Conservation (phyloP, 2,888 invertebrate genomes). For the Odontocolon sp. region DNA sequence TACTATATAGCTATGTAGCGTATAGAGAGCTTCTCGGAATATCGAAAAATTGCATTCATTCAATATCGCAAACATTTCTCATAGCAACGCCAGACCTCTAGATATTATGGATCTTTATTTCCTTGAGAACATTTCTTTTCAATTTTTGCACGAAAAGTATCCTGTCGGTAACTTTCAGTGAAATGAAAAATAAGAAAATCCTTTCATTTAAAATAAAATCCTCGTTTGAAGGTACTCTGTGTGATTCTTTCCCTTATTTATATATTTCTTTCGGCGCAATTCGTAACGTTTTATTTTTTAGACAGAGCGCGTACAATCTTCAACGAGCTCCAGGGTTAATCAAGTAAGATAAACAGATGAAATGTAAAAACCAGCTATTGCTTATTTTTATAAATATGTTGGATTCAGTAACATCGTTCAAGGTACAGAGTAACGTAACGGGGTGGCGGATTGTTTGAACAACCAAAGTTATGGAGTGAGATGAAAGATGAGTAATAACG, state of each 20-base stretch:
- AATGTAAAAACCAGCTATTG: neutral
- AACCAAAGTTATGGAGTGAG: constrained; percentile 25
- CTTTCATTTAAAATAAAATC: constrained; percentile 6
- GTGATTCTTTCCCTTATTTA: neutral
- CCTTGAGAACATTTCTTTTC: neutral
- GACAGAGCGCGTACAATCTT: constrained; percentile 40
- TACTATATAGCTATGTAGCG: neutral
- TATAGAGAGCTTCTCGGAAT: neutral
- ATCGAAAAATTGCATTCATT: neutral
- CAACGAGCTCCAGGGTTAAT: constrained; percentile 61
- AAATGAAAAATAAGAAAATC: too few species aligned
- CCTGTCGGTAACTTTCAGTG: too few species aligned
- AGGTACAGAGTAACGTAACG: neutral
- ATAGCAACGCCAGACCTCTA: neutral
- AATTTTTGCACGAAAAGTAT: too few species aligned
- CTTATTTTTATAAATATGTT: constrained; percentile 9
- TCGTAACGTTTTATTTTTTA: constrained; percentile 27
- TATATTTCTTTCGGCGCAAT: neutral
- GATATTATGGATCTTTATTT: neutral
- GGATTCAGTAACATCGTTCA: neutral
- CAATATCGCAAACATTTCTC: neutral
- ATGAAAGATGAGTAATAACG: constrained; percentile 59
- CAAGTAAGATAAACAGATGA: constrained; percentile 64
- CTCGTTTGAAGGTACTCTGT: neutral
- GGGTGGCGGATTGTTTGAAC: constrained; percentile 24